phyloP scores from a whole-genome alignment of 1,140 invertebrate species.

The fruit fly (Drosophila melanogaster) region DNA sequence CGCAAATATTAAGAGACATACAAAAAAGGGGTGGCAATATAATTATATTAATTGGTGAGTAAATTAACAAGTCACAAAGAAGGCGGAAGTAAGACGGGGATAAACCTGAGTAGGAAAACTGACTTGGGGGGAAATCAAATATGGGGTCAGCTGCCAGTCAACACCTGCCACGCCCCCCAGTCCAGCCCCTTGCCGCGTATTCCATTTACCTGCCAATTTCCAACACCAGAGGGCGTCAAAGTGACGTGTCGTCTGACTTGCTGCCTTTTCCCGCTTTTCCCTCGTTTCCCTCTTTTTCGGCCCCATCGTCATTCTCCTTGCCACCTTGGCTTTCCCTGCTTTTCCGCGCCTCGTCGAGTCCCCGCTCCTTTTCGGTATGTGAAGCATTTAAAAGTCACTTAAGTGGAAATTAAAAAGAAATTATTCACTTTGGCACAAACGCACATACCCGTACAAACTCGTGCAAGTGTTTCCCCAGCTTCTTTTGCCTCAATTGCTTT shows the following conservation, averaged over 20 bases:
- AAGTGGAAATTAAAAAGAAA: constrained; percentile 67
- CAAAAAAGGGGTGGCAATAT: neutral
- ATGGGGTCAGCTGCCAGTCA: constrained; percentile 15
- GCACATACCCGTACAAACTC: constrained; percentile 18
- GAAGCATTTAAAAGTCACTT: constrained; percentile 62
- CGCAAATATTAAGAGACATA: too few species aligned
- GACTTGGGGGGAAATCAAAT: constrained; percentile 24
- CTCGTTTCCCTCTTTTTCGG: too few species aligned
- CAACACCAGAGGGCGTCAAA: constrained; percentile 50
- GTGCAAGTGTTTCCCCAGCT: constrained; percentile 17
- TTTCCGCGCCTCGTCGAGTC: neutral
- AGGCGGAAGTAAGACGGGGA: neutral
- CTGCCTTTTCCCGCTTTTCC: neutral
- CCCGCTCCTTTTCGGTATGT: constrained; percentile 7
- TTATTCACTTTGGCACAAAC: constrained; percentile 63
- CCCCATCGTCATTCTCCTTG: neutral
- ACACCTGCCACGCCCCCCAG: constrained; percentile 27
- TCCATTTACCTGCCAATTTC: constrained; percentile 32
- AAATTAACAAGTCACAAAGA: neutral
- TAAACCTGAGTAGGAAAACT: neutral
- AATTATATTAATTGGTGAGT: neutral
- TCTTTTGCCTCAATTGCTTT: constrained; percentile 32
- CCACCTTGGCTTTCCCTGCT: constrained; percentile 43
- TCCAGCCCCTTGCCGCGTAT: neutral
- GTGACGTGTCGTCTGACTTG: constrained; percentile 49